A percentile compares a stretch with the other conserved stretches of the same genome.
phyloP scores from a whole-genome alignment of 2,113 vertebrate species.

The Gila orcuttii region DNA sequence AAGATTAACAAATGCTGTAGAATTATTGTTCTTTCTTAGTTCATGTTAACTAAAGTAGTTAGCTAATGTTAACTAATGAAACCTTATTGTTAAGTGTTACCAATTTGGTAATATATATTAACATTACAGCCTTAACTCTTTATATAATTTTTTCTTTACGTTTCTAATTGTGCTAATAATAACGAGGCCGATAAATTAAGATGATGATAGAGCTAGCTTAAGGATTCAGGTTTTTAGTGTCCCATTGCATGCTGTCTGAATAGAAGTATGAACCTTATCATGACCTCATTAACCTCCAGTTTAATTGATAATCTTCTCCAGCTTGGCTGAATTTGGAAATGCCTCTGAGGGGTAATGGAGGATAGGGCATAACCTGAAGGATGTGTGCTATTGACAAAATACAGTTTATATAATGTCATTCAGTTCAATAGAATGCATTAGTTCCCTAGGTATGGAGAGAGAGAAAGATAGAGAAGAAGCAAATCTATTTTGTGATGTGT shows the following conservation, averaged over 20 bases:
- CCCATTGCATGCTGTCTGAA: background rate
- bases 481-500: background rate
- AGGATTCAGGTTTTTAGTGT: background rate
- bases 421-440: conserved; percentile 43
- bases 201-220: background rate
- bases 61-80: too few species aligned
- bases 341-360: conserved; percentile 45
- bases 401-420: conserved; percentile 43
- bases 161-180: background rate
- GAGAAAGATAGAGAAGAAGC: conserved; percentile 17
- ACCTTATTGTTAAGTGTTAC: too few species aligned
- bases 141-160: background rate
- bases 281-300: conserved; percentile 49
- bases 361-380: conserved; percentile 38
- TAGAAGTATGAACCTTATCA: background rate
- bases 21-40: too few species aligned
- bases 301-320: conserved; percentile 54
- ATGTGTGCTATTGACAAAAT: conserved; percentile 34
- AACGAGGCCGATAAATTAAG: background rate
- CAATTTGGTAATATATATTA: too few species aligned
- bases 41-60: too few species aligned
- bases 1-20: too few species aligned
- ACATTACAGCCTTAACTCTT: background rate
- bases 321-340: conserved; percentile 53
- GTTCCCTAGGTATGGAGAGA: background rate